Percentiles rank a stretch among this genome's conserved stretches.
These are phyloP conservation scores for Drosophila hawaiiensis DNA, from an alignment of 2,888 invertebrate genomes.

Conservation along the genomic window DNA sequence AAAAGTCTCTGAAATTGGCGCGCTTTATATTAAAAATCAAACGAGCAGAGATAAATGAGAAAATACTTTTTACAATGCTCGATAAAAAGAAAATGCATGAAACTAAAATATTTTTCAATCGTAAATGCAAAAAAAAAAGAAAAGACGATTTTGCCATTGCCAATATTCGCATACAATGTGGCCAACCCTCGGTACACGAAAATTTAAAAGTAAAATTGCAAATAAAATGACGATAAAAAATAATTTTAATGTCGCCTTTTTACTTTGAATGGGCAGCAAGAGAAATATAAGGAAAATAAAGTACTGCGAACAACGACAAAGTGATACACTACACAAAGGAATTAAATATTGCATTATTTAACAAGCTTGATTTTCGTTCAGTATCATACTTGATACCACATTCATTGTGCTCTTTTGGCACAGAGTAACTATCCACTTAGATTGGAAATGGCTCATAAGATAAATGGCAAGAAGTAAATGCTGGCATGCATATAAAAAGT, in stretches of 20 bases:
- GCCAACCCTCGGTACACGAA: constrained; percentile 44
- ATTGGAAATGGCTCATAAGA: constrained; percentile 42
- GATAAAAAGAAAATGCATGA: constrained; percentile 50
- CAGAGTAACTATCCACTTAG: constrained; percentile 34
- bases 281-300: neutral
- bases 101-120: constrained; percentile 69
- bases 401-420: neutral
- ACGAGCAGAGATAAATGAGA: constrained; percentile 64
- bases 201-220: constrained; percentile 58
- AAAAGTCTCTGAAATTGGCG: constrained; percentile 54
- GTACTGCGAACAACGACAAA: neutral
- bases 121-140: constrained; percentile 38
- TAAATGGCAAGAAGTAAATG: constrained; percentile 59
- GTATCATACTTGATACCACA: too few relatives aligned
- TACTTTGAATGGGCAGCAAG: constrained; percentile 57
- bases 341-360: neutral
- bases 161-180: constrained; percentile 47
- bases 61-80: constrained; percentile 58
- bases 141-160: constrained; percentile 26
- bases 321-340: constrained; percentile 28
- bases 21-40: constrained; percentile 63
- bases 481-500: constrained; percentile 63
- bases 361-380: neutral
- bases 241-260: constrained; percentile 77
- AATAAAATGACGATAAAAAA: constrained; percentile 78